Conservation (phyloP, 2,888 invertebrate species). For the Eristalis intricaria region DNA sequence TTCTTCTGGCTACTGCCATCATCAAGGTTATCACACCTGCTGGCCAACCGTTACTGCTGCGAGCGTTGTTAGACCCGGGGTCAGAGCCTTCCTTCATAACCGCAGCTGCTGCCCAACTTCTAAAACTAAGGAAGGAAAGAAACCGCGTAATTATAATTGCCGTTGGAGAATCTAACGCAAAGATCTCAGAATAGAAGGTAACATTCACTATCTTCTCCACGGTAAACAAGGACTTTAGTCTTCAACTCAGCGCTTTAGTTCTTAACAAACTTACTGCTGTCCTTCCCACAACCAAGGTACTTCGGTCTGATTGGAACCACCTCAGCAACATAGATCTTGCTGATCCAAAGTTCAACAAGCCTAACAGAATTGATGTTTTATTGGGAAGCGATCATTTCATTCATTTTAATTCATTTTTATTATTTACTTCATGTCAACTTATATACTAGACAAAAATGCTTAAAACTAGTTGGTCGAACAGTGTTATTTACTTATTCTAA, state of each 20-base stretch:
- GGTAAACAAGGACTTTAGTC: neutral
- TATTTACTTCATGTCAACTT: no score
- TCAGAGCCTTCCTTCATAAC: conserved; percentile 21
- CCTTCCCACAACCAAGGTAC: neutral
- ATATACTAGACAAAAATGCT: no score
- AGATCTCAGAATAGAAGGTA: no score
- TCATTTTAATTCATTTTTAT: no score
- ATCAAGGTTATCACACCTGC: conserved; percentile 1
- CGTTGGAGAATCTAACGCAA: neutral
- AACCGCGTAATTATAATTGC: neutral
- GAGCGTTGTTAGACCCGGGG: conserved; percentile 1
- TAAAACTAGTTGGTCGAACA: no score
- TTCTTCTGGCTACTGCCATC: conserved; percentile 22
- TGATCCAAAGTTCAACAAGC: conserved; percentile 21
- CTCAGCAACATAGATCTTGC: conserved; percentile 20
- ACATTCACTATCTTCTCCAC: neutral
- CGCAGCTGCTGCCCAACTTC: conserved; percentile 3
- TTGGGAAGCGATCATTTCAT: conserved; percentile 24
- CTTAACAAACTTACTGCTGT: conserved; percentile 18
- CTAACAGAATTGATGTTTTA: conserved; percentile 20
- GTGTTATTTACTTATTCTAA: no score
- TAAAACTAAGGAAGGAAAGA: no score
- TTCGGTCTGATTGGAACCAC: conserved; percentile 1
- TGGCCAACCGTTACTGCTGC: conserved; percentile 1
- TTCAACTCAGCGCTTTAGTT: conserved; percentile 26